phyloP scores from a whole-genome alignment of 2,888 invertebrate species.

The Eristalis arbustorum region DNA sequence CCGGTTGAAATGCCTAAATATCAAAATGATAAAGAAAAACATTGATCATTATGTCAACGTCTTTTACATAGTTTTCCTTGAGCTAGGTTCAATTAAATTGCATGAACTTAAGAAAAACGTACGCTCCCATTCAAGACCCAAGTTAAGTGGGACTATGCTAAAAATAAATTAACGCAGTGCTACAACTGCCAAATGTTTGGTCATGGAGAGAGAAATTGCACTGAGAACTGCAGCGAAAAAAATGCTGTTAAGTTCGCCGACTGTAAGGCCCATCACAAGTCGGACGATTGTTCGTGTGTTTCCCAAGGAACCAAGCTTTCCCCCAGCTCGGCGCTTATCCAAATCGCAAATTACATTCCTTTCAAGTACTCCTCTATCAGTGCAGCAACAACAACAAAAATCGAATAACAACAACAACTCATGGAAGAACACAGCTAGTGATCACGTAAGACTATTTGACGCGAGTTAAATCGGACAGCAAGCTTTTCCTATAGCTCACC shows the following conservation, averaged over 20 bases:
- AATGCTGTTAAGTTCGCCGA: neutral
- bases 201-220: no score
- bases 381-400: neutral
- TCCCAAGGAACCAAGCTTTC: neutral
- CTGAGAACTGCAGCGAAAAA: neutral
- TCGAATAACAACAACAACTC: neutral
- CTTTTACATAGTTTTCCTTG: slow-evolving; percentile 19
- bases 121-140: no score
- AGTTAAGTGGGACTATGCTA: neutral
- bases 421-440: neutral
- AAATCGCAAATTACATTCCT: no score
- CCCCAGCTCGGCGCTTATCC: neutral
- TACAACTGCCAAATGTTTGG: no score
- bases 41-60: slow-evolving; percentile 10
- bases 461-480: no score
- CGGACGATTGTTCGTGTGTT: neutral
- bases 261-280: neutral
- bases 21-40: slow-evolving; percentile 30
- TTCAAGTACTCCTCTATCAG: neutral
- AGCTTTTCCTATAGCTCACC: no score
- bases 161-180: no score
- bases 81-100: neutral
- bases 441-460: no score
- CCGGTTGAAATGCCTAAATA: slow-evolving; percentile 7
- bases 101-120: no score